Percentiles rank a stretch among this genome's conserved stretches.
These are phyloP conservation scores for Indicator maculatus DNA, from an alignment of 2,113 vertebrate species.

Conservation along the genomic window DNA sequence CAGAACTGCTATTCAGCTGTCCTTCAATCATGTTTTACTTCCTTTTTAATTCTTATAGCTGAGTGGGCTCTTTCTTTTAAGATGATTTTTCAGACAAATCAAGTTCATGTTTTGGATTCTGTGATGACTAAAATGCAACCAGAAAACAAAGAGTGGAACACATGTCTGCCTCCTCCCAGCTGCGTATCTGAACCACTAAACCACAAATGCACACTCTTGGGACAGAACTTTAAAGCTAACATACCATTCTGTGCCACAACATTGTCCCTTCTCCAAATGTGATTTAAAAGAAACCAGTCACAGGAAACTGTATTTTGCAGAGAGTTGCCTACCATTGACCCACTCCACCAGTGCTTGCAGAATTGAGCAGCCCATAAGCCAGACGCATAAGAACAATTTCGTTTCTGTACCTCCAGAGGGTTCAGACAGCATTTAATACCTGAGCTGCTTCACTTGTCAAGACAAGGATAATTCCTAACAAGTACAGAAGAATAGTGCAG, in stretches of 20 bases:
- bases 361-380: not conserved
- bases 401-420: not conserved
- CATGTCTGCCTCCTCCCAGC: not conserved
- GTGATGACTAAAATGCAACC: not conserved
- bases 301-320: not conserved
- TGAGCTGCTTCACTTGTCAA: not conserved
- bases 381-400: not conserved
- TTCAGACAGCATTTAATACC: not conserved
- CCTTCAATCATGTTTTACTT: not conserved
- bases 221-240: not conserved
- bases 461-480: not conserved
- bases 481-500: not conserved
- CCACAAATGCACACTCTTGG: not conserved
- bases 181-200: not conserved
- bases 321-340: not conserved
- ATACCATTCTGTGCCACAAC: not conserved
- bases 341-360: not conserved
- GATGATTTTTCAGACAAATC: not conserved
- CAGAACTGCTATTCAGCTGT: not conserved
- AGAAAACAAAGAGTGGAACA: not conserved
- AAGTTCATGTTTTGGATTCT: not conserved
- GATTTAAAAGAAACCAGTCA: not conserved
- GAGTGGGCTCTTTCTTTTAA: not conserved
- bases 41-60: not conserved
- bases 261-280: not conserved